Evolutionary conservation across 1,140 invertebrate species (phyloP).

Genomic region (Ladona fulva): DNA sequence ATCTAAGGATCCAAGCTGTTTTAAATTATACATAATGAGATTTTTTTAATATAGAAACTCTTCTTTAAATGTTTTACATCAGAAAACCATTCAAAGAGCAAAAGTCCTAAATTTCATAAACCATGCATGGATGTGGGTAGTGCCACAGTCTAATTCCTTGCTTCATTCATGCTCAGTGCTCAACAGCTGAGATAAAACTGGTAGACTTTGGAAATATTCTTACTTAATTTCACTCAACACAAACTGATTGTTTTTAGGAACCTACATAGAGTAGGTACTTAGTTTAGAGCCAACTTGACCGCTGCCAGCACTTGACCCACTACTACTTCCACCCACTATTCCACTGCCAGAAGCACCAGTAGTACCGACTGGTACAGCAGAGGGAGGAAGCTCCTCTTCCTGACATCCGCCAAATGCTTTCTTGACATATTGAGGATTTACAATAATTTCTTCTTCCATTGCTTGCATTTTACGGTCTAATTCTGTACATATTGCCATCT

Average conservation of each 20-base stretch:
- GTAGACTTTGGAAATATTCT: too few species aligned
- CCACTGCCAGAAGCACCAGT: constrained; percentile 30
- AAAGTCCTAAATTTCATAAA: too few species aligned
- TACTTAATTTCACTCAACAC: too few species aligned
- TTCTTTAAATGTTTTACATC: too few species aligned
- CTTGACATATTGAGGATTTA: constrained; percentile 78
- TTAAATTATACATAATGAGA: too few species aligned
- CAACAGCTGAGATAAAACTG: too few species aligned
- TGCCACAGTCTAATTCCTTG: too few species aligned
- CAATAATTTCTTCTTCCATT: constrained; percentile 90
- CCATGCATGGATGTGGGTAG: too few species aligned
- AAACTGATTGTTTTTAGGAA: not conserved
- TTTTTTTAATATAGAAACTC: too few species aligned
- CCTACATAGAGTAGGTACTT: not conserved
- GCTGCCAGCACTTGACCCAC: not conserved
- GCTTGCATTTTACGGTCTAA: constrained; percentile 76
- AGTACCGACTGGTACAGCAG: constrained; percentile 38
- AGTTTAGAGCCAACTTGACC: not conserved
- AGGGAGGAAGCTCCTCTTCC: constrained; percentile 52
- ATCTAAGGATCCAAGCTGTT: too few species aligned
- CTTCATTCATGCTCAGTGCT: too few species aligned
- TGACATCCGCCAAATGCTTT: constrained; percentile 54
- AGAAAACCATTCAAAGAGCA: too few species aligned
- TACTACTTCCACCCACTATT: constrained; percentile 25
- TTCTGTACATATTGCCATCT: constrained; percentile 79